Percentiles rank a stretch among this genome's conserved stretches.
phyloP scores from a whole-genome alignment of 2,113 vertebrate genomes.

The Actenoides lindsayi region DNA sequence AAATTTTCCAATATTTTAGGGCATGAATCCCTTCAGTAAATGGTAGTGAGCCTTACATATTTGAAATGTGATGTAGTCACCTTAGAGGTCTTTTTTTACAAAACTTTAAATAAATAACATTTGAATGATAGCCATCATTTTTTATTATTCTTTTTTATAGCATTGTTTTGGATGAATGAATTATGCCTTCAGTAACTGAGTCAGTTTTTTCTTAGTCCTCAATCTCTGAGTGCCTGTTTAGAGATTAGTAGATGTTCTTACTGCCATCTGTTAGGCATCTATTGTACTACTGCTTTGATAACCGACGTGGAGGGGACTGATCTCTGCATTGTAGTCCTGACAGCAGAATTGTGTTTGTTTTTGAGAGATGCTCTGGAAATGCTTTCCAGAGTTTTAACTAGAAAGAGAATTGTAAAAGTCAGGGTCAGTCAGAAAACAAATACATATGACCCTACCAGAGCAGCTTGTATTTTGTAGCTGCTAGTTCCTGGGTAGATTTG shows the following conservation, averaged over 20 bases:
- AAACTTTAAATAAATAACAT: neutral
- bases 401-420: neutral
- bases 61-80: neutral
- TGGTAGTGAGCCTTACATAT: neutral
- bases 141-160: neutral
- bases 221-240: neutral
- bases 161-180: neutral
- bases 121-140: neutral
- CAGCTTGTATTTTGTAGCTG: neutral
- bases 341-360: neutral
- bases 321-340: neutral
- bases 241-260: neutral
- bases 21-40: neutral
- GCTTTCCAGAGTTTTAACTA: neutral
- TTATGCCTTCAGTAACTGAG: neutral
- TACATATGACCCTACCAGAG: rapidly evolving
- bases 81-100: neutral
- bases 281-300: neutral
- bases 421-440: neutral
- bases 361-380: neutral
- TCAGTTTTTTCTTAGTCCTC: neutral
- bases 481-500: neutral
- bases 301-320: neutral
- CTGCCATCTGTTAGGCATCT: neutral
- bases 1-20: neutral